Evolutionary conservation across 1,140 invertebrate species (phyloP).

Genomic region (Sinella curviseta): DNA sequence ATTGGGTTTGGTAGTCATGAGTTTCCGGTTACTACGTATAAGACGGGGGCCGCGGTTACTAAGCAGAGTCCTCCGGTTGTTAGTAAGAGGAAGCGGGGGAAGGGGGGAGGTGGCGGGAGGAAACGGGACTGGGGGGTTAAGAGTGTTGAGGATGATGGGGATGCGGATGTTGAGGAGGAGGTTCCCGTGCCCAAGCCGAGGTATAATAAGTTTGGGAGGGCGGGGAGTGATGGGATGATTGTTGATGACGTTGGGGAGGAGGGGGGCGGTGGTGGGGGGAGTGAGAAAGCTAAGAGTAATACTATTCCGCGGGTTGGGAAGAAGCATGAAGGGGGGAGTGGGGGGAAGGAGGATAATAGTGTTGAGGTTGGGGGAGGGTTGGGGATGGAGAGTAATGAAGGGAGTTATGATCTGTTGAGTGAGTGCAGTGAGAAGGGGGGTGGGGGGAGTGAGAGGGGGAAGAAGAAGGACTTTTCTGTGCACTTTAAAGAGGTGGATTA

Average conservation of each 20-base stretch:
- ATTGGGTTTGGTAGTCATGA: conserved; percentile 28
- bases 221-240: background rate
- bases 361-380: too few relatives aligned
- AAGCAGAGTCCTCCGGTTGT: background rate
- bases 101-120: background rate
- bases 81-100: background rate
- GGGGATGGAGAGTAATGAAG: background rate
- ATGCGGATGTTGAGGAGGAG: background rate
- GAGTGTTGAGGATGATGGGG: background rate
- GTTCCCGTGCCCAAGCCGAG: background rate
- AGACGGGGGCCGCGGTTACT: conserved; percentile 24
- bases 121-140: background rate
- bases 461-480: background rate
- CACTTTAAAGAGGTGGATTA: conserved; percentile 1
- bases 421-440: background rate
- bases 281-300: background rate
- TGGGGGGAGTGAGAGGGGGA: background rate
- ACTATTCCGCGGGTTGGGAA: background rate
- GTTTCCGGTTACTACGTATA: conserved; percentile 45
- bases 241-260: background rate
- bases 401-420: background rate
- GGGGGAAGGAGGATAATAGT: too few relatives aligned
- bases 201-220: background rate
- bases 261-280: background rate
- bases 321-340: too few relatives aligned